These are phyloP conservation scores for Pinctada fucata DNA, from an alignment of 2,888 invertebrate species.

Conservation along the genomic window DNA sequence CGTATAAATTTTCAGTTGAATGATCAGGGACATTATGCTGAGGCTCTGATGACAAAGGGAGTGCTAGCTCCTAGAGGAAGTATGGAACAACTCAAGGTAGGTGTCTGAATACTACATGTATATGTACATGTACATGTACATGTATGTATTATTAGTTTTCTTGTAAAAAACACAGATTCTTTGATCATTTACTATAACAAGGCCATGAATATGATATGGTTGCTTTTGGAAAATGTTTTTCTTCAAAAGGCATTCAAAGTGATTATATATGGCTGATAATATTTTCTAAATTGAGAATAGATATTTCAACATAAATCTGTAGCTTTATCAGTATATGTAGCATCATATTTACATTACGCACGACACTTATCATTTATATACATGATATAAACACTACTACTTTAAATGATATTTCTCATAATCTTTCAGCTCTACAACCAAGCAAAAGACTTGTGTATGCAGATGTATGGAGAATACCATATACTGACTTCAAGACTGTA, in stretches of 20 bases:
- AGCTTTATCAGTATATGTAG: too few species aligned
- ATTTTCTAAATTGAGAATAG: too few species aligned
- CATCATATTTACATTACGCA: too few species aligned
- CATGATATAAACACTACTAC: too few species aligned
- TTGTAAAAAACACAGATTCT: too few species aligned
- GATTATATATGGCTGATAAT: too few species aligned
- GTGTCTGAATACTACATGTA: background rate
- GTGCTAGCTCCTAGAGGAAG: conserved; percentile 73
- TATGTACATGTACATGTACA: too few species aligned
- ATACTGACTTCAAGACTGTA: conserved; percentile 74
- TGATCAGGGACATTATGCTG: conserved; percentile 75
- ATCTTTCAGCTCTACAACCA: conserved; percentile 72
- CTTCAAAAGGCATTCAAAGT: too few species aligned
- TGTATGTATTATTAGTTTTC: too few species aligned
- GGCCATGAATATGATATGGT: background rate
- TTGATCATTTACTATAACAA: background rate
- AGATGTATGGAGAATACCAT: conserved; percentile 75
- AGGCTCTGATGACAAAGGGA: conserved; percentile 76
- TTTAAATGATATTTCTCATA: conserved; percentile 4
- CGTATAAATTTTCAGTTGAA: conserved; percentile 53
- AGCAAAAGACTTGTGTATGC: conserved; percentile 75
- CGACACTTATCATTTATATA: too few species aligned
- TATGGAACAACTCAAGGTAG: conserved; percentile 74
- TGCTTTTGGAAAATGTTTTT: background rate
- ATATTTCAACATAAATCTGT: too few species aligned